phyloP scores from a whole-genome alignment of 2,113 vertebrate species.

The Alethe diademata region DNA sequence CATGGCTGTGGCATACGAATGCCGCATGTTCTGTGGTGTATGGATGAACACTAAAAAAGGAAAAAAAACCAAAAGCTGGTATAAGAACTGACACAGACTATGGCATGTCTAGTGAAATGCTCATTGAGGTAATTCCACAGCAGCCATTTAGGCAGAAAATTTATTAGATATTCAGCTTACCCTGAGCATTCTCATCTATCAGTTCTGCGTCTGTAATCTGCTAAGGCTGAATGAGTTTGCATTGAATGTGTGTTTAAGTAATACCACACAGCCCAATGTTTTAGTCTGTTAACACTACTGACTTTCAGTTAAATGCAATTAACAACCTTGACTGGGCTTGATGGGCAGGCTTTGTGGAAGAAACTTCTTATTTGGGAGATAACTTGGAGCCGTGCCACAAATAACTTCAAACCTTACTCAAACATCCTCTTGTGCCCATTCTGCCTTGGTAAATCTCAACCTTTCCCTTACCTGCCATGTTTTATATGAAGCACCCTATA shows the following conservation, averaged over 20 bases:
- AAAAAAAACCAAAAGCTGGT: not conserved
- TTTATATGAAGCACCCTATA: not conserved
- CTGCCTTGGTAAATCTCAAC: not conserved
- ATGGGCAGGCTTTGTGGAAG: not conserved
- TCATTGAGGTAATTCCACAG: not conserved
- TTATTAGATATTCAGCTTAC: not conserved
- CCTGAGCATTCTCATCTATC: not conserved
- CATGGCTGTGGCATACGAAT: not conserved
- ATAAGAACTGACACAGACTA: not conserved
- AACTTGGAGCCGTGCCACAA: not conserved
- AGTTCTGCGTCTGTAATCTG: not conserved
- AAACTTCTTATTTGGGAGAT: not conserved
- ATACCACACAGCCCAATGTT: not conserved
- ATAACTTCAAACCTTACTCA: not conserved
- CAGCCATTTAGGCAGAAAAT: not conserved
- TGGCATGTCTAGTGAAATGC: not conserved
- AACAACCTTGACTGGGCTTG: not conserved
- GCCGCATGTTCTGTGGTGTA: accelerated
- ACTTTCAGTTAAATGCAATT: not conserved
- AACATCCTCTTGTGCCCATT: not conserved
- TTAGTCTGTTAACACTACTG: not conserved
- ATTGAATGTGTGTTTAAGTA: not conserved
- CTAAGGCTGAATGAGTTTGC: not conserved
- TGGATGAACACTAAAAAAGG: not conserved
- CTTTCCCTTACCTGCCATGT: not conserved